These are phyloP conservation scores for Hydropotes inermis DNA, from an alignment of 2,113 vertebrate genomes.

Conservation along the genomic window DNA sequence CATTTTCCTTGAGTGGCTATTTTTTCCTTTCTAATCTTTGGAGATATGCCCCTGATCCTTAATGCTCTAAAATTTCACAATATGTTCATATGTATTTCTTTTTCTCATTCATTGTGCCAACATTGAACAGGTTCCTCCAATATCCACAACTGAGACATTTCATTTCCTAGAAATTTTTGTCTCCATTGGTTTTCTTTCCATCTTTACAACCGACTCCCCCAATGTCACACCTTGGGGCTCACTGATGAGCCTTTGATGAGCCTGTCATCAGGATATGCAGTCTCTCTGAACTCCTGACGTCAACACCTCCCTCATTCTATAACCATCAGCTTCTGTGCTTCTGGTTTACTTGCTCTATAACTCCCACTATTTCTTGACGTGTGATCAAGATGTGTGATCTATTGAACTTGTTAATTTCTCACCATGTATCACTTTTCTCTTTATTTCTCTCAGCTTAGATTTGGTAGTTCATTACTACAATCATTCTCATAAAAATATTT, in stretches of 20 bases:
- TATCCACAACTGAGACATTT: neutral
- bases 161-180: neutral
- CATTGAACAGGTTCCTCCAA: neutral
- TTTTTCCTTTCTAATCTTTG: neutral
- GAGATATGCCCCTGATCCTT: neutral
- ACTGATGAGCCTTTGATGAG: too few species aligned
- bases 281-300: neutral
- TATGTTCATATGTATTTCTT: neutral
- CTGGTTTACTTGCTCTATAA: neutral
- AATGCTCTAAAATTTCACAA: neutral
- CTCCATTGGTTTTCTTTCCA: neutral
- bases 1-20: neutral
- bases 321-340: neutral
- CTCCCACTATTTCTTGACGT: neutral
- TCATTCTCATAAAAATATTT: neutral
- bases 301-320: neutral
- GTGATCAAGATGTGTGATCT: neutral
- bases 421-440: neutral
- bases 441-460: neutral
- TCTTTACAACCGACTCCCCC: neutral
- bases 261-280: neutral
- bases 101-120: neutral
- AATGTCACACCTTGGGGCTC: neutral
- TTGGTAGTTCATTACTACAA: neutral
- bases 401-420: neutral